Evolutionary conservation across 2,888 invertebrate species (phyloP).

Genomic region (Mimas tiliae): DNA sequence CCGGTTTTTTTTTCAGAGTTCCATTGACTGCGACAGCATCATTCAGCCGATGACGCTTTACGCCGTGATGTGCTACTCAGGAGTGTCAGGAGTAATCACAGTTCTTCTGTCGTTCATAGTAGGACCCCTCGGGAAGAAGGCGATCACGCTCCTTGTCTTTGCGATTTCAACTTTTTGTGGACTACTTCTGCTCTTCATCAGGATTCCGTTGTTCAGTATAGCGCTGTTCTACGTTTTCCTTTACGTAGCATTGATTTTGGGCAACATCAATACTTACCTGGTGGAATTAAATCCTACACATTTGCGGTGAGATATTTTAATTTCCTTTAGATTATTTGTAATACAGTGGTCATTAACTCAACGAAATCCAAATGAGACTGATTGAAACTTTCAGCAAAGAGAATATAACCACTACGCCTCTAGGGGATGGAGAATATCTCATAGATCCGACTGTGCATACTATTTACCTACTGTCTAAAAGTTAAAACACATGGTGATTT

Average conservation of each 20-base stretch:
- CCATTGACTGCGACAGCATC: slow-evolving; percentile 56
- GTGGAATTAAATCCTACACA: slow-evolving; percentile 74
- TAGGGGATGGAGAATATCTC: too few species aligned
- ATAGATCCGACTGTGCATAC: too few species aligned
- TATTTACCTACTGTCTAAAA: too few species aligned
- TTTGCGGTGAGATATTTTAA: slow-evolving; percentile 53
- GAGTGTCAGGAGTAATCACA: slow-evolving; percentile 49
- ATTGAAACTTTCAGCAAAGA: too few species aligned
- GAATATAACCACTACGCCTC: too few species aligned
- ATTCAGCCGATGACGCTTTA: slow-evolving; percentile 64
- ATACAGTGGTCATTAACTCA: too few species aligned
- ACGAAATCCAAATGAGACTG: too few species aligned
- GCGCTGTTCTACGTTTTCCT: slow-evolving; percentile 64
- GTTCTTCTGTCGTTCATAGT: slow-evolving; percentile 64
- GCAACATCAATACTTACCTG: slow-evolving; percentile 68
- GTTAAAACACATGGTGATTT: too few species aligned
- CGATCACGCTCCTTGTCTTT: slow-evolving; percentile 59
- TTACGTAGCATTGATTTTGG: slow-evolving; percentile 65
- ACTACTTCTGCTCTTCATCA: slow-evolving; percentile 56
- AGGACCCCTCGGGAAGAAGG: slow-evolving; percentile 59
- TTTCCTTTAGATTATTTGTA: neutral
- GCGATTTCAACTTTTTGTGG: slow-evolving; percentile 52
- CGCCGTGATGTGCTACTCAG: slow-evolving; percentile 69
- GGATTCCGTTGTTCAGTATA: slow-evolving; percentile 63
- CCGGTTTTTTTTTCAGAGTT: slow-evolving; percentile 39